Conservation (phyloP, 2,888 invertebrate genomes). For the Campopleginae sp. region DNA sequence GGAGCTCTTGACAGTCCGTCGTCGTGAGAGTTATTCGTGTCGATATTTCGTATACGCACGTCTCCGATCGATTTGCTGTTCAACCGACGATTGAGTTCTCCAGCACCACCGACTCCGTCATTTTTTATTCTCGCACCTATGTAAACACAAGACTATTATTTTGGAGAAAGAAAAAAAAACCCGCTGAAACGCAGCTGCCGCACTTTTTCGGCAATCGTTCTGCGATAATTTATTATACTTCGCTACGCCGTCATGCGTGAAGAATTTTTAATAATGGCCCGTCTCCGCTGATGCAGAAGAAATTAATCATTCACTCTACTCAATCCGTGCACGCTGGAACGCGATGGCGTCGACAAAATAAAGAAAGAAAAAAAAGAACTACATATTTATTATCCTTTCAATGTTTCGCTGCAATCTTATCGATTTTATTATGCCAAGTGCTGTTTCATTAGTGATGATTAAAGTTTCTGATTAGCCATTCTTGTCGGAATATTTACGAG, state of each 20-base stretch:
- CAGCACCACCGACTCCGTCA: conserved; percentile 26
- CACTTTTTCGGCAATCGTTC: conserved; percentile 28
- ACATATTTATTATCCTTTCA: conserved; percentile 12
- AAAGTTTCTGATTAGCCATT: background rate
- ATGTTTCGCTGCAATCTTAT: conserved; percentile 12
- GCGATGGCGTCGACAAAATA: background rate
- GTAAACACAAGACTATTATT: conserved; percentile 28
- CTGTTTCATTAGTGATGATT: background rate
- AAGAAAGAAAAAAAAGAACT: background rate
- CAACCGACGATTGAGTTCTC: conserved; percentile 64
- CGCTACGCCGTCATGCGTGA: conserved; percentile 53
- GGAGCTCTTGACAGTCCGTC: conserved; percentile 7
- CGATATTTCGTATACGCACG: conserved; percentile 60
- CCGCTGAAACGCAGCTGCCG: conserved; percentile 45
- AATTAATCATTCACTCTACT: conserved; percentile 58
- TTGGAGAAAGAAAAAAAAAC: conserved; percentile 1
- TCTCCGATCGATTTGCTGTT: conserved; percentile 65
- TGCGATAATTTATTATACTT: conserved; percentile 58
- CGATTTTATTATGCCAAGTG: background rate
- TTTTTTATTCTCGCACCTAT: conserved; percentile 22
- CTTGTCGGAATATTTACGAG: background rate
- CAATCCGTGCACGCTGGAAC: conserved; percentile 28
- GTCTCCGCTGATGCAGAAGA: conserved; percentile 48
- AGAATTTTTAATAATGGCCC: conserved; percentile 64
- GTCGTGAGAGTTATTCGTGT: conserved; percentile 40